These are phyloP conservation scores for Apodemus speciosus DNA, from an alignment of 2,113 vertebrate genomes.

Conservation along the genomic window DNA sequence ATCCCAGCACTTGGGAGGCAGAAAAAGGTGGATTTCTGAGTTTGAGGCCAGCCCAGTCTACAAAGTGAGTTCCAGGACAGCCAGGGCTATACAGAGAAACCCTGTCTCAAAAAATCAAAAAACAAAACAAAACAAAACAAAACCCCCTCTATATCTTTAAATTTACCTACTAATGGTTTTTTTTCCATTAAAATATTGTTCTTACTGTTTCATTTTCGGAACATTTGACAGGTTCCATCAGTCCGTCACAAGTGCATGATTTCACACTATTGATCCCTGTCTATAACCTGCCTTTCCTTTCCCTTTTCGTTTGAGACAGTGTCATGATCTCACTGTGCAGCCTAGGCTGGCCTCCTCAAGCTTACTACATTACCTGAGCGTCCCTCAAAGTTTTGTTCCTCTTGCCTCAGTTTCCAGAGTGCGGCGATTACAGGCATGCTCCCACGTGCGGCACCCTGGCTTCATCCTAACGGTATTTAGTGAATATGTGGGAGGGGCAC, in stretches of 20 bases:
- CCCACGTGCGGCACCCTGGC: not conserved
- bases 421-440: not conserved
- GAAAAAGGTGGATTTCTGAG: too few relatives aligned
- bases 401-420: not conserved
- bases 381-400: not conserved
- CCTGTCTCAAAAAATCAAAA: too few relatives aligned
- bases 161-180: not conserved
- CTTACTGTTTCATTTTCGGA: conserved; percentile 42
- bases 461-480: not conserved
- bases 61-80: too few relatives aligned
- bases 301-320: not conserved
- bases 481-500: too few relatives aligned
- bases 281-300: not conserved
- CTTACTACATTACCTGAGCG: not conserved
- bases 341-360: not conserved
- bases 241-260: not conserved
- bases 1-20: too few relatives aligned
- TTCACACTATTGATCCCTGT: not conserved
- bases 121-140: too few relatives aligned
- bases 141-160: not conserved
- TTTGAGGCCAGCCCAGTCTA: too few relatives aligned
- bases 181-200: conserved; percentile 27
- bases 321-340: not conserved
- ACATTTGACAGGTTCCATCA: not conserved
- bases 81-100: too few relatives aligned